Evolutionary conservation across 2,113 vertebrate genomes (phyloP).

Genomic region (Romanogobio albipinnatus): DNA sequence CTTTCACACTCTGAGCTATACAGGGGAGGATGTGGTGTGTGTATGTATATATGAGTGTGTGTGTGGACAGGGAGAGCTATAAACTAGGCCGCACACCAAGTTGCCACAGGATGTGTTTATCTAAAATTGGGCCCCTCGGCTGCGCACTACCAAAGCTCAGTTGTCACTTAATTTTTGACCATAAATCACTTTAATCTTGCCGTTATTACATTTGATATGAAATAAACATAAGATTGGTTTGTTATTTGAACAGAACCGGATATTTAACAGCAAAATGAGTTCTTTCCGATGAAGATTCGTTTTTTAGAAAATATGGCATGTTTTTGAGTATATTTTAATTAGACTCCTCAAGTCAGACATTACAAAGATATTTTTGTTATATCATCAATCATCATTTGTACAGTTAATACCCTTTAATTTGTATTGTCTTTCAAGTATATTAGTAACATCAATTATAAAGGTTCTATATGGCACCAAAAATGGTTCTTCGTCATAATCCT

Average conservation of each 20-base stretch:
- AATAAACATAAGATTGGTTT: neutral
- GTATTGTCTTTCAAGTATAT: neutral
- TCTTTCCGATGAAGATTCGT: neutral
- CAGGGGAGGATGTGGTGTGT: conserved; percentile 57
- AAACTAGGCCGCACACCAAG: conserved; percentile 52
- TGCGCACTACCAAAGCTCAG: conserved; percentile 6
- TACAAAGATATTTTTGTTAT: neutral
- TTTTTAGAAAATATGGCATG: too few species aligned
- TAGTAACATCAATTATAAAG: neutral
- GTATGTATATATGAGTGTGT: conserved; percentile 42
- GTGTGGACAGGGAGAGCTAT: conserved; percentile 50
- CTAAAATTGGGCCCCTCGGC: conserved; percentile 55
- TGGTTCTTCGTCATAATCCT: too few species aligned
- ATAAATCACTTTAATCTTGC: conserved; percentile 4
- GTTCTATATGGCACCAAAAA: too few species aligned
- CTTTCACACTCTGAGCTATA: conserved; percentile 46
- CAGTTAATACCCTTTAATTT: neutral
- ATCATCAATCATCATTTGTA: neutral
- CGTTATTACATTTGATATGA: neutral
- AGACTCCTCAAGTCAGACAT: neutral
- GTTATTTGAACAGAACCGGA: neutral
- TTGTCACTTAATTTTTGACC: conserved; percentile 37
- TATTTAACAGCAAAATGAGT: neutral
- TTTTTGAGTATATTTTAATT: neutral
- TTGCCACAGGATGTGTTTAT: conserved; percentile 61